Evolutionary conservation across 1,140 invertebrate genomes (phyloP).

Genomic region (Helicoverpa armigera): DNA sequence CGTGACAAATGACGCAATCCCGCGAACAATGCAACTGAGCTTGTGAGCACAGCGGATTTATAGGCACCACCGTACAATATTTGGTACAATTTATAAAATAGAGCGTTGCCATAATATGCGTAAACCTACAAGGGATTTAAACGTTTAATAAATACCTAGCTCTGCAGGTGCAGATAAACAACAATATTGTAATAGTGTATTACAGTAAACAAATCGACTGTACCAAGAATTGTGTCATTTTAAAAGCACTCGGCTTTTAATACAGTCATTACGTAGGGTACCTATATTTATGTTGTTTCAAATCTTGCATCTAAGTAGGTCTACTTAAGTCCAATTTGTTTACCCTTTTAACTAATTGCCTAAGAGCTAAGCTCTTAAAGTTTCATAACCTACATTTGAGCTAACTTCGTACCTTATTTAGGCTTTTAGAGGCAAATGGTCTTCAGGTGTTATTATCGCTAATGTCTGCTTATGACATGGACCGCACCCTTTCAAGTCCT

Average conservation of each 20-base stretch:
- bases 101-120: constrained; percentile 15
- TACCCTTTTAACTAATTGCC: constrained; percentile 23
- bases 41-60: constrained; percentile 65
- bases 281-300: constrained; percentile 3
- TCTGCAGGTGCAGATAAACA: background rate
- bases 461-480: constrained; percentile 36
- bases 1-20: constrained; percentile 81
- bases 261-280: background rate
- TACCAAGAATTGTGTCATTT: constrained; percentile 1
- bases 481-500: constrained; percentile 49
- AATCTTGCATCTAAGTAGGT: constrained; percentile 6
- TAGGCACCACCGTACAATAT: constrained; percentile 55
- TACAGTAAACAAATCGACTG: background rate
- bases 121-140: background rate
- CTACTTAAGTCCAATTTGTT: constrained; percentile 21
- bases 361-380: constrained; percentile 21
- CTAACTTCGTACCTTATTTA: constrained; percentile 41
- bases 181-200: too few species aligned
- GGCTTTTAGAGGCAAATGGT: constrained; percentile 23
- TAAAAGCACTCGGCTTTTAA: background rate
- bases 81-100: constrained; percentile 56
- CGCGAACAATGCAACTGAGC: constrained; percentile 72
- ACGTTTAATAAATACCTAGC: background rate
- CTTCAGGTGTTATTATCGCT: constrained; percentile 13
- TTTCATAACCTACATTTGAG: constrained; percentile 45